Evolutionary conservation across 2,113 vertebrate species (phyloP).

Genomic region (Proteles cristata): DNA sequence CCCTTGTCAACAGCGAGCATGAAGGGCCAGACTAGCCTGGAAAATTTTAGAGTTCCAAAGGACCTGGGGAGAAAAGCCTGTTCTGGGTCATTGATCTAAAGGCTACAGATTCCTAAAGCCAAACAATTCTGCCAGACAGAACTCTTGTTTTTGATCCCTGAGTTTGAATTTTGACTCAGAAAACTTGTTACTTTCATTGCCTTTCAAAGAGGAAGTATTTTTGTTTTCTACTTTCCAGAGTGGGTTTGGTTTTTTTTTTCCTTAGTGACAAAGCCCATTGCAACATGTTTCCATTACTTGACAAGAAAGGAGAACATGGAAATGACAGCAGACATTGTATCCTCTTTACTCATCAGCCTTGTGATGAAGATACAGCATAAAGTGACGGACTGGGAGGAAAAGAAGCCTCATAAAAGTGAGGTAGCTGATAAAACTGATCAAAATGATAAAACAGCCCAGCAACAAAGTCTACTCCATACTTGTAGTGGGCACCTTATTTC

Average conservation of each 20-base stretch:
- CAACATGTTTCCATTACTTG: conserved; percentile 20
- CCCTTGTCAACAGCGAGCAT: not conserved
- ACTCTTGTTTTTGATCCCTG: not conserved
- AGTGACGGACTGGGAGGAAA: not conserved
- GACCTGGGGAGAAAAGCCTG: not conserved
- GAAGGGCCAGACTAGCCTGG: not conserved
- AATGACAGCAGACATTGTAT: not conserved
- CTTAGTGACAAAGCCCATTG: not conserved
- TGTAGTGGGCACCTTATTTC: not conserved
- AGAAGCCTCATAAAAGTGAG: not conserved
- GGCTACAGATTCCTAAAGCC: not conserved
- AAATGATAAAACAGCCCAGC: not conserved
- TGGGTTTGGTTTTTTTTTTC: not conserved
- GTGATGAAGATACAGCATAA: not conserved
- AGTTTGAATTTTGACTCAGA: conserved; percentile 4
- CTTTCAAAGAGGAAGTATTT: conserved; percentile 37
- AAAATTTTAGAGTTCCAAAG: conserved; percentile 14
- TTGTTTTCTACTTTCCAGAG: conserved; percentile 38
- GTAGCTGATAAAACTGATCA: not conserved
- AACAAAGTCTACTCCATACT: not conserved
- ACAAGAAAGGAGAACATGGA: conserved; percentile 34
- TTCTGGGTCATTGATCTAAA: not conserved
- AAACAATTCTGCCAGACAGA: not conserved
- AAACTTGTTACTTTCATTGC: not conserved
- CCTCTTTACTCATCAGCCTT: not conserved